Conservation (phyloP, 2,797 vertebrate species). For the Ptychobarbus kaznakovi region DNA sequence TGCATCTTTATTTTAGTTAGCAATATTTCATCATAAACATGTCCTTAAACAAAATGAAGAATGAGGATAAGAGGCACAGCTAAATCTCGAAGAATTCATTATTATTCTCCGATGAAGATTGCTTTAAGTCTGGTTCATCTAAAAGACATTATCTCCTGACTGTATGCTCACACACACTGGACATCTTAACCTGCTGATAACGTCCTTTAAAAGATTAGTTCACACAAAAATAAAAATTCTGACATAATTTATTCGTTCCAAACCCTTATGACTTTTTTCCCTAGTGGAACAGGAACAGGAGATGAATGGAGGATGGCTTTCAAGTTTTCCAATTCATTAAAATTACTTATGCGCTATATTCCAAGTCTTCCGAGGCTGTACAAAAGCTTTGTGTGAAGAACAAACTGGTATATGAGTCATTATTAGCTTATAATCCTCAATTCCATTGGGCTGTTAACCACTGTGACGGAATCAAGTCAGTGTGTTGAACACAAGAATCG, state of each 20-base stretch:
- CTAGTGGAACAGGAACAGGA: background rate
- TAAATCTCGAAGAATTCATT: slow-evolving; percentile 27
- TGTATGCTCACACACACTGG: slow-evolving; percentile 17
- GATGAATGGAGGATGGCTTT: background rate
- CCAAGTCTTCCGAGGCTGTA: background rate
- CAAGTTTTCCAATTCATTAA: background rate
- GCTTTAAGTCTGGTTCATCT: slow-evolving; percentile 5
- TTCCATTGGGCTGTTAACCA: background rate
- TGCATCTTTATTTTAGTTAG: slow-evolving; percentile 31
- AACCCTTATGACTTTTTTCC: background rate
- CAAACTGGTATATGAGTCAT: background rate
- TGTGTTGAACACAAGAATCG: background rate
- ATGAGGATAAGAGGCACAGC: background rate
- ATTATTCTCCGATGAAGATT: background rate
- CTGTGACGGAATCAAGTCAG: background rate
- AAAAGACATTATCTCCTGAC: slow-evolving; percentile 22
- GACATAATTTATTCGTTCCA: background rate
- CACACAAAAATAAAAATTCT: background rate
- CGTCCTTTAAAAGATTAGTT: background rate
- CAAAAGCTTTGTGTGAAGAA: slow-evolving; percentile 15
- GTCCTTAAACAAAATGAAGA: background rate
- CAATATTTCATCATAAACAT: slow-evolving; percentile 16
- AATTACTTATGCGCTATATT: background rate
- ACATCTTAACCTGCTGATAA: background rate
- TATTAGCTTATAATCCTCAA: background rate